Evolutionary conservation across 1,140 invertebrate genomes (phyloP).

Genomic region (Camponotus pennsylvanicus): DNA sequence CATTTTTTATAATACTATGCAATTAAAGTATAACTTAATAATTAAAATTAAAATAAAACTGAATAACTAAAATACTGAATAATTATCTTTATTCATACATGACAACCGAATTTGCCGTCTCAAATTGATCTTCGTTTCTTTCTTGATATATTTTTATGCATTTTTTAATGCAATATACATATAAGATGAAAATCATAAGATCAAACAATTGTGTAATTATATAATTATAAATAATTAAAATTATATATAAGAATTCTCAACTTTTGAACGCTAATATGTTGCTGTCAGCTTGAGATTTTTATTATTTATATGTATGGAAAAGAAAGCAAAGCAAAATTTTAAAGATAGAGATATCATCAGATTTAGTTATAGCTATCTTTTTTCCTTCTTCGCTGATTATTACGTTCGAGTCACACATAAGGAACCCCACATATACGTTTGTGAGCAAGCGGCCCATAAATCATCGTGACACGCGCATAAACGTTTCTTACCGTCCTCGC

Average conservation of each 20-base stretch:
- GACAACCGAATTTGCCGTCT: slow-evolving; percentile 66
- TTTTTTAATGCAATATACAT: not conserved
- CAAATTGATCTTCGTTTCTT: slow-evolving; percentile 73
- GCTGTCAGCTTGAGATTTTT: not conserved
- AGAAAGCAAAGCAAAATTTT: not conserved
- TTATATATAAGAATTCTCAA: not conserved
- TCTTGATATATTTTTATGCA: slow-evolving; percentile 53
- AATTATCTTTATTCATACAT: slow-evolving; percentile 69
- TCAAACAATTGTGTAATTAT: not conserved
- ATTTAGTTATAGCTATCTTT: not conserved
- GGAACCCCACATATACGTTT: slow-evolving; percentile 19
- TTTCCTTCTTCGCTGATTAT: slow-evolving; percentile 13
- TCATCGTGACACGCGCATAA: slow-evolving; percentile 75
- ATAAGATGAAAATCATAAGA: not conserved
- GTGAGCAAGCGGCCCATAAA: slow-evolving; percentile 61
- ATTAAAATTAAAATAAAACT: too few species aligned
- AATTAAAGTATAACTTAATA: not conserved
- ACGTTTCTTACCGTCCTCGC: slow-evolving; percentile 71
- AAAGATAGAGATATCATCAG: not conserved
- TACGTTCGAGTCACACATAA: slow-evolving; percentile 15
- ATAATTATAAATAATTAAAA: not conserved
- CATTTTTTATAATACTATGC: not conserved
- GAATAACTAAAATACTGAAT: too few species aligned
- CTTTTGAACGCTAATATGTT: not conserved
- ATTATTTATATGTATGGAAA: not conserved